These are phyloP conservation scores for Dendrolimus pini DNA, from an alignment of 2,888 invertebrate genomes.

Conservation along the genomic window DNA sequence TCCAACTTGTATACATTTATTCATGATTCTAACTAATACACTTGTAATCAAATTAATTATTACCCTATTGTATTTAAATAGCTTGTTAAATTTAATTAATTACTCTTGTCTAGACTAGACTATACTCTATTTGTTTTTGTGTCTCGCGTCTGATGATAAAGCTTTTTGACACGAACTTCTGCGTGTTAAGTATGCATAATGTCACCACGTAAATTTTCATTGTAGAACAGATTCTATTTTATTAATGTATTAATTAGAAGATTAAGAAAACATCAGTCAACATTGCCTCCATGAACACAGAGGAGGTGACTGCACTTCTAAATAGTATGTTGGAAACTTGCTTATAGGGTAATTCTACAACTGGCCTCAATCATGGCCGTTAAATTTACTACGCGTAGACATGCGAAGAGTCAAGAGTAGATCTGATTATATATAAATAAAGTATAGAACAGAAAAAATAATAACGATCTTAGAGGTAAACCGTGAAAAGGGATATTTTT, in stretches of 20 bases:
- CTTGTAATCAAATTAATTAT: no score
- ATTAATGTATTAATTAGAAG: no score
- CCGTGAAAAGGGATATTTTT: no score
- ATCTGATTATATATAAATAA: constrained; percentile 7
- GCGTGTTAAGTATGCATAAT: neutral
- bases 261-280: no score
- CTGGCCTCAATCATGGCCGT: constrained; percentile 33
- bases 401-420: constrained; percentile 29
- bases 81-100: no score
- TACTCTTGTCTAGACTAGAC: constrained; percentile 19
- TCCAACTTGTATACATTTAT: neutral
- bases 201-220: neutral
- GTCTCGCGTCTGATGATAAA: neutral
- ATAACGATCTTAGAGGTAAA: neutral
- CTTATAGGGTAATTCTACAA: constrained; percentile 43
- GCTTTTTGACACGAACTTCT: neutral
- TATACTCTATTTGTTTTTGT: constrained; percentile 1
- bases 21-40: neutral
- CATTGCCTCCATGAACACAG: no score
- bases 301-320: constrained; percentile 64
- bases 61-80: no score
- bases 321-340: constrained; percentile 39
- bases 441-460: constrained; percentile 1
- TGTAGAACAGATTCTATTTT: no score
- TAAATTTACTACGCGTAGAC: constrained; percentile 42